phyloP scores from a whole-genome alignment of 2,113 vertebrate genomes.

The Pangasianodon hypophthalmus region DNA sequence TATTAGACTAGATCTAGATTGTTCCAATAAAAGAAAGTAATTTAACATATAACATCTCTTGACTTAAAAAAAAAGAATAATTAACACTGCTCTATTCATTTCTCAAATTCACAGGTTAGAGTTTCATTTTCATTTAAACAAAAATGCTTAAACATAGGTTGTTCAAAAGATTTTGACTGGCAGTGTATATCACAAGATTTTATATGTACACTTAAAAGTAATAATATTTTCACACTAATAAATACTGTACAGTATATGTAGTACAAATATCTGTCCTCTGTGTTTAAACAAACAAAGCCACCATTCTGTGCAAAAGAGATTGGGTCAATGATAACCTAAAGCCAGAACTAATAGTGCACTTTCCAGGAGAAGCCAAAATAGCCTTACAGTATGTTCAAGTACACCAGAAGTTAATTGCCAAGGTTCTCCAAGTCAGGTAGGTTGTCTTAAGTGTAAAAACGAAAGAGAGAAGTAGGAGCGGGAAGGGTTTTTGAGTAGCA shows the following conservation, averaged over 20 bases:
- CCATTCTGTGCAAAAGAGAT: background rate
- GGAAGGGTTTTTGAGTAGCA: constrained; percentile 19
- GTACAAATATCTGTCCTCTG: background rate
- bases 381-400: background rate
- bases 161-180: background rate
- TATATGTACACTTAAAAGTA: background rate
- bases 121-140: background rate
- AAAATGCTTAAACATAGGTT: background rate
- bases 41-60: background rate
- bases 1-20: background rate
- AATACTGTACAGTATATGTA: background rate
- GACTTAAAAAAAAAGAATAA: background rate
- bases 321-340: background rate
- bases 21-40: background rate
- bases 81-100: background rate
- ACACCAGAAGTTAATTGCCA: background rate
- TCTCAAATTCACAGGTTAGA: background rate
- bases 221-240: background rate
- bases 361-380: background rate
- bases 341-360: background rate
- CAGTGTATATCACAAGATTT: background rate
- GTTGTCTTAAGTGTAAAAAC: constrained; percentile 3
- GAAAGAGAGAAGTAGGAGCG: background rate
- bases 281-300: background rate
- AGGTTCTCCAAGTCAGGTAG: background rate